phyloP scores from a whole-genome alignment of 2,797 vertebrate genomes.

The Thaleichthys pacificus region DNA sequence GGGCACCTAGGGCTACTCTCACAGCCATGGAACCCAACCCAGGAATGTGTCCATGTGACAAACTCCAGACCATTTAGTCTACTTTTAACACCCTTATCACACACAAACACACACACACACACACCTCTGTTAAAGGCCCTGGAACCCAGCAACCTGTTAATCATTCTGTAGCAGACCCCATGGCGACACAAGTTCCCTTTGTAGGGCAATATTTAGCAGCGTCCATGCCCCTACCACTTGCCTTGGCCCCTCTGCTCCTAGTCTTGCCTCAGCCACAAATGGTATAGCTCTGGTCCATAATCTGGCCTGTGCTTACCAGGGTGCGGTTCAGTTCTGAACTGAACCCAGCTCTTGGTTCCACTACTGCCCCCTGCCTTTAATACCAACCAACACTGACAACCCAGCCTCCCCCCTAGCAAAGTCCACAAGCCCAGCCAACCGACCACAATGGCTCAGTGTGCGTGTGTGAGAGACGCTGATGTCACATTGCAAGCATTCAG shows the following conservation, averaged over 20 bases:
- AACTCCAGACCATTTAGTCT: constrained; percentile 70
- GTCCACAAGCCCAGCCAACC: constrained; percentile 35
- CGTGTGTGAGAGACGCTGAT: constrained; percentile 66
- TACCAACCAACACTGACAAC: neutral
- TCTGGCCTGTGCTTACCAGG: constrained; percentile 1
- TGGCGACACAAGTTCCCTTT: constrained; percentile 47
- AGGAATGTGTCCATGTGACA: constrained; percentile 78
- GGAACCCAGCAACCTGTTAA: constrained; percentile 66
- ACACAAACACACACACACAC: constrained; percentile 49
- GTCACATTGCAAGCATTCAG: constrained; percentile 76
- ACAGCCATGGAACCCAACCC: constrained; percentile 65
- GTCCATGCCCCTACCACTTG: neutral
- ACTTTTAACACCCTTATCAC: constrained; percentile 56
- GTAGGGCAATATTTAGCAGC: constrained; percentile 31
- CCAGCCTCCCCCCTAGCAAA: constrained; percentile 38
- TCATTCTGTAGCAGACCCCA: constrained; percentile 63
- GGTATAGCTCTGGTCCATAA: neutral
- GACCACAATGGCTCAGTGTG: constrained; percentile 76
- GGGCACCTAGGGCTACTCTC: constrained; percentile 38
- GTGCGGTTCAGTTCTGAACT: neutral
- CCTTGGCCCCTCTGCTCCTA: constrained; percentile 13
- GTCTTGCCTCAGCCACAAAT: neutral
- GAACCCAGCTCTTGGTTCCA: constrained; percentile 9
- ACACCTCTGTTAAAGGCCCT: constrained; percentile 39
- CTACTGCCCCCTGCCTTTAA: constrained; percentile 11